phyloP scores from a whole-genome alignment of 1,140 invertebrate species.

The Tetramorium simillimum region DNA sequence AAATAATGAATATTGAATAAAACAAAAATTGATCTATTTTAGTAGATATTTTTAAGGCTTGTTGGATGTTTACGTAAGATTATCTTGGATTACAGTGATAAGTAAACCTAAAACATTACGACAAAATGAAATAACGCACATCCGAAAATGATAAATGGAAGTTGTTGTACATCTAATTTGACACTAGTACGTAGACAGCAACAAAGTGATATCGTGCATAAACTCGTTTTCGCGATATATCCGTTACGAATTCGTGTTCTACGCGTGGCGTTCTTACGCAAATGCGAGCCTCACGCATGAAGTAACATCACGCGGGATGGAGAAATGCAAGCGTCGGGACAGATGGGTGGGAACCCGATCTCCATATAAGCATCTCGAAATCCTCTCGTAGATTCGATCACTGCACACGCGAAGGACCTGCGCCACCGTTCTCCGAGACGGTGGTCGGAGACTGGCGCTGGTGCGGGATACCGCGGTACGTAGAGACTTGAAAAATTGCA shows the following conservation, averaged over 20 bases:
- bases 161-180: constrained; percentile 9
- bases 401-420: constrained; percentile 7
- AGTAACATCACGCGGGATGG: constrained; percentile 58
- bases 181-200: background rate
- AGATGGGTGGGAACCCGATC: constrained; percentile 49
- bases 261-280: background rate
- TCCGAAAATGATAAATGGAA: background rate
- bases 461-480: constrained; percentile 56
- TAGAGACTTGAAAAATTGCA: constrained; percentile 79
- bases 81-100: background rate
- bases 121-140: background rate
- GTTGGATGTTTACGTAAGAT: background rate
- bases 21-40: background rate
- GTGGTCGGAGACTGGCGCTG: constrained; percentile 44
- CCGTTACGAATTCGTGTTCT: background rate
- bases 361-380: constrained; percentile 58
- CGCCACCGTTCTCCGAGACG: background rate
- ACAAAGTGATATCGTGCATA: constrained; percentile 16
- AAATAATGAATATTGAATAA: background rate
- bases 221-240: constrained; percentile 1
- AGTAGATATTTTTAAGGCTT: background rate
- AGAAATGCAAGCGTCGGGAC: constrained; percentile 56
- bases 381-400: constrained; percentile 70
- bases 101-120: constrained; percentile 9
- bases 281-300: constrained; percentile 44